phyloP scores from a whole-genome alignment of 2,113 vertebrate species.

The Dasyprocta punctata region DNA sequence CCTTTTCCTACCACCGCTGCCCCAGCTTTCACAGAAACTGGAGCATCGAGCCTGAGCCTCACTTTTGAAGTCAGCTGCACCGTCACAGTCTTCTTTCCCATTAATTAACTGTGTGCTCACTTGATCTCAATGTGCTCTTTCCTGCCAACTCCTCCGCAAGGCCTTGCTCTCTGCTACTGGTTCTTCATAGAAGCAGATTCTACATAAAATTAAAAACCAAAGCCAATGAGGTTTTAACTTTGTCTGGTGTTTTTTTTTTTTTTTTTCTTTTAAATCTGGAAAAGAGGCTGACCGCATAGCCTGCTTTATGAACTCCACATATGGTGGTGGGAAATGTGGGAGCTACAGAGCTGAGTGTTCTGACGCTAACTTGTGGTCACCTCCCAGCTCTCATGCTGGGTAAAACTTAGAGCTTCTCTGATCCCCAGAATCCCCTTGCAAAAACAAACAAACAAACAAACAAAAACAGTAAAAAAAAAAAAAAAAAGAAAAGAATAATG shows the following conservation, averaged over 20 bases:
- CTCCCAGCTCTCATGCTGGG: not conserved
- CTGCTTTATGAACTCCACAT: not conserved
- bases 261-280: not conserved
- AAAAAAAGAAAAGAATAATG: not conserved
- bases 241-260: not conserved
- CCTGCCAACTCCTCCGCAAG: not conserved
- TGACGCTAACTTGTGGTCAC: not conserved
- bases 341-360: not conserved
- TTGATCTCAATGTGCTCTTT: not conserved
- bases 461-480: not conserved
- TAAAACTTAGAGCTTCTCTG: not conserved
- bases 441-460: too few relatives aligned
- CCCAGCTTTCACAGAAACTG: not conserved
- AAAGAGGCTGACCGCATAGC: not conserved
- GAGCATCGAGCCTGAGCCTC: not conserved
- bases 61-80: not conserved
- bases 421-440: not conserved
- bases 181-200: not conserved
- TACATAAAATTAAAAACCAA: slow-evolving; percentile 34
- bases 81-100: not conserved
- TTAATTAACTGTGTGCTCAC: slow-evolving; percentile 18
- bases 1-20: not conserved
- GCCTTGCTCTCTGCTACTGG: not conserved
- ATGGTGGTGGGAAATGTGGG: not conserved
- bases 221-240: not conserved